These are phyloP conservation scores for Otolemur crassicaudatus DNA, from an alignment of 2,797 vertebrate genomes.

Conservation along the genomic window DNA sequence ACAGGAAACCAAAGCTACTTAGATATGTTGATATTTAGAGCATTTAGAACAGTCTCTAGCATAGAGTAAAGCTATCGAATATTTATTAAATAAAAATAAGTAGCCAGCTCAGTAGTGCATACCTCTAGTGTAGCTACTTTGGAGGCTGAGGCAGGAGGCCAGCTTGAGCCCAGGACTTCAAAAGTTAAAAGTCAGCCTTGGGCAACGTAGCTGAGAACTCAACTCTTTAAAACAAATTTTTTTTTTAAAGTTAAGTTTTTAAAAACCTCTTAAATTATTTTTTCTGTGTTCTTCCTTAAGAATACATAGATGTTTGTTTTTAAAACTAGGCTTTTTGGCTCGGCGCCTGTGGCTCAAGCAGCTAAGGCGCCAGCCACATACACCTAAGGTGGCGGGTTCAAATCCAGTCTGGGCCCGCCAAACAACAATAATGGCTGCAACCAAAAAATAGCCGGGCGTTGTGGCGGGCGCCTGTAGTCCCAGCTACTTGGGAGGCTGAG, in stretches of 20 bases:
- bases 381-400: too few relatives aligned
- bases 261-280: background rate
- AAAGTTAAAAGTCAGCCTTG: background rate
- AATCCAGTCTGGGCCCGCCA: too few relatives aligned
- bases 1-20: background rate
- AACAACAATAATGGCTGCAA: too few relatives aligned
- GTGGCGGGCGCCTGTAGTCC: too few relatives aligned
- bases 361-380: too few relatives aligned
- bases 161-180: background rate
- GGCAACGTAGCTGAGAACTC: background rate
- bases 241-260: too few relatives aligned
- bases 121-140: background rate
- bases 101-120: background rate
- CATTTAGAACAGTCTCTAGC: background rate
- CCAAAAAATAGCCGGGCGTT: too few relatives aligned
- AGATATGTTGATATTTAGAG: background rate
- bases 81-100: conserved; percentile 47
- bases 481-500: too few relatives aligned
- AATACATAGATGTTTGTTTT: background rate
- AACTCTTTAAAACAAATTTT: background rate
- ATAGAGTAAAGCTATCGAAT: background rate
- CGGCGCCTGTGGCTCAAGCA: too few relatives aligned
- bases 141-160: background rate
- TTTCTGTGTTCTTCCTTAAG: conserved; percentile 1
- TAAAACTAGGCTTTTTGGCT: background rate